Conservation (phyloP, 1,140 invertebrate genomes). For the fruit fly (Drosophila melanogaster) region Release_6_plus_ISO1_MT NT_033777.3:25782501-25783000, state of each 20-base stretch:
- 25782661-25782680: conserved; percentile 53
- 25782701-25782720: conserved; percentile 72
- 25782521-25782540: conserved; percentile 59
- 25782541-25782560: conserved; percentile 53
- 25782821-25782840: conserved; percentile 28
- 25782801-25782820: conserved; percentile 64
- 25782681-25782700: conserved; percentile 79
- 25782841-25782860: conserved; percentile 18
- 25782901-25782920: conserved; percentile 58
- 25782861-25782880: conserved; percentile 67
- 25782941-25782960: conserved; percentile 58
- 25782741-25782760: conserved; percentile 6
- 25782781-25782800: conserved; percentile 23
- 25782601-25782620: neutral
- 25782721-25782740: conserved; percentile 9
- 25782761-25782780: conserved; percentile 29
- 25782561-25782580: conserved; percentile 69
- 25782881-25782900: conserved; percentile 34
- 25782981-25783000: conserved; percentile 40
- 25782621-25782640: conserved; percentile 30
- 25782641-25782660: conserved; percentile 69
- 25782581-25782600: conserved; percentile 35
- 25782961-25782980: conserved; percentile 29
- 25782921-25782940: conserved; percentile 65
- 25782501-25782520: conserved; percentile 79